Conservation (phyloP, 2,797 vertebrate genomes). For the Rhabdophis nuchalis region DNA sequence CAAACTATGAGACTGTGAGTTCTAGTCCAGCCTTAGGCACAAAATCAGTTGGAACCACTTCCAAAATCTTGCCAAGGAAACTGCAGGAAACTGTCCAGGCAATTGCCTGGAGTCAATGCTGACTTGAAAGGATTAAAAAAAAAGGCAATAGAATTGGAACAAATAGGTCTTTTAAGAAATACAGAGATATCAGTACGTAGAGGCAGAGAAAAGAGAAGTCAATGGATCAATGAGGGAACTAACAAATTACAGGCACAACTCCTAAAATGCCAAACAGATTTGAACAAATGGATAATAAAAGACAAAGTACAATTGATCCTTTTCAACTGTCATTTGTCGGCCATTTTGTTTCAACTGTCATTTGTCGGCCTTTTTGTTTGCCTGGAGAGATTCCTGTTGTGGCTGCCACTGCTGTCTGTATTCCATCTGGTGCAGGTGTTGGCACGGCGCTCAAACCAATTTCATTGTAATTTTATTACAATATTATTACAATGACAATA, state of each 20-base stretch:
- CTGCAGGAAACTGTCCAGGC: background rate
- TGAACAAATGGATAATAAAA: no score
- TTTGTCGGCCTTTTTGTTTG: no score
- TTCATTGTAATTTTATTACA: no score
- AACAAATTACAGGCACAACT: background rate
- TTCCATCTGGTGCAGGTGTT: no score
- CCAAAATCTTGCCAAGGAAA: background rate
- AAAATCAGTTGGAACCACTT: background rate
- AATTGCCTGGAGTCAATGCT: background rate
- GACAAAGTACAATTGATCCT: no score
- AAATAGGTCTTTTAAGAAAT: background rate
- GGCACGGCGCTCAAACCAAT: no score
- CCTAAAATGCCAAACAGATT: no score
- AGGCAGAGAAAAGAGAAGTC: background rate
- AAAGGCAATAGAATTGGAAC: background rate
- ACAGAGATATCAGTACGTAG: background rate
- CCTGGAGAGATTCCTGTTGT: no score
- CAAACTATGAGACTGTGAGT: background rate
- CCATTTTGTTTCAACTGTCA: no score
- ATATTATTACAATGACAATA: no score
- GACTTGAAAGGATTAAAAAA: background rate
- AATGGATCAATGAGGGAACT: background rate
- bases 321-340: no score
- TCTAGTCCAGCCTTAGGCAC: background rate
- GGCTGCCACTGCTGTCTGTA: no score